phyloP scores from a whole-genome alignment of 2,113 vertebrate species.

The Mungos mungo region DNA sequence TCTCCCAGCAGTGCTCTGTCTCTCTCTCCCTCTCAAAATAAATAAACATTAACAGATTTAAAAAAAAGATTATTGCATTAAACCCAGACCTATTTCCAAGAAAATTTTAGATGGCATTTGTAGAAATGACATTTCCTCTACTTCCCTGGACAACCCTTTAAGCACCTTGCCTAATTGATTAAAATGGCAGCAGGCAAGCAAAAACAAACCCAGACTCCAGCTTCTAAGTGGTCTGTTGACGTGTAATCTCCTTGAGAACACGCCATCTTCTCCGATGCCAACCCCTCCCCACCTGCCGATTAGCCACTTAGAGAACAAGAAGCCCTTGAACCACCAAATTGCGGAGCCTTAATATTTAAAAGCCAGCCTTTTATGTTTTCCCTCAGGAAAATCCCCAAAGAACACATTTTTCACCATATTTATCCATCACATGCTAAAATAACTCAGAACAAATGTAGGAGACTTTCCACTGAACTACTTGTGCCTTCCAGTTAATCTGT shows the following conservation, averaged over 20 bases:
- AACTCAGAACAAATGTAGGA: slow-evolving; percentile 57
- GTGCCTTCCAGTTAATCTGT: neutral
- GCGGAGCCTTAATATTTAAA: slow-evolving; percentile 56
- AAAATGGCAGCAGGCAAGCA: neutral
- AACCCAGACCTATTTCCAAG: neutral
- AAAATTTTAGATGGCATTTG: slow-evolving; percentile 3
- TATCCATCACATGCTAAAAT: slow-evolving; percentile 14
- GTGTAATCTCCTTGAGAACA: neutral
- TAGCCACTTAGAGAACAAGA: slow-evolving; percentile 66
- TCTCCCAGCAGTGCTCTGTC: too few species aligned
- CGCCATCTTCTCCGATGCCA: fast-evolving
- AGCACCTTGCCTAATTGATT: neutral
- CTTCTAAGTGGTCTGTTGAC: neutral
- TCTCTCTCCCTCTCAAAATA: too few species aligned
- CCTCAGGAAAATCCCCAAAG: neutral
- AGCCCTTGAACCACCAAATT: neutral
- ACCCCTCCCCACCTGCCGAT: neutral
- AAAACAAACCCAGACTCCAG: neutral
- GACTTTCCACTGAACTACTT: neutral
- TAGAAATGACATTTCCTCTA: neutral
- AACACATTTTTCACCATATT: slow-evolving; percentile 43
- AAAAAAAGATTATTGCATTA: neutral
- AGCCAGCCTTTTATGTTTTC: slow-evolving; percentile 43
- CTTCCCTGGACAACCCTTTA: neutral
- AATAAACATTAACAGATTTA: too few species aligned